phyloP scores from a whole-genome alignment of 2,797 vertebrate species.

The Apodemus agrarius region DNA sequence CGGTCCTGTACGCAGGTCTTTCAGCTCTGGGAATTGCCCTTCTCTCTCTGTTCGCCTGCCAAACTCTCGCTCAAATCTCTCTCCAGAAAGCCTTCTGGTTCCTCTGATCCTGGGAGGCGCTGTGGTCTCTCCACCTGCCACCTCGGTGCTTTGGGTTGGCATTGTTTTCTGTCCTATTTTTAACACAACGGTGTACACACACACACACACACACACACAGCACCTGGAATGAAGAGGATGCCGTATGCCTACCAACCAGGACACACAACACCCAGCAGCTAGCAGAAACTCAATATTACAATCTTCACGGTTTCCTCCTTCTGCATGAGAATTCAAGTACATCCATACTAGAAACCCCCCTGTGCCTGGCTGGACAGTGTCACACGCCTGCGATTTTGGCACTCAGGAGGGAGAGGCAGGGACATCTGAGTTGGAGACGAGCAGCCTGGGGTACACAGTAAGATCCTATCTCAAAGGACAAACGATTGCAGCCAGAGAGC shows the following conservation, averaged over 20 bases:
- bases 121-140: background rate
- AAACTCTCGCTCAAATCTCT: background rate
- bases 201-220: too few relatives aligned
- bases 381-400: background rate
- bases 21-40: slow-evolving; percentile 4
- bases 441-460: background rate
- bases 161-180: background rate
- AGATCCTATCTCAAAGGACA: background rate
- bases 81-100: background rate
- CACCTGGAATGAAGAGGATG: background rate
- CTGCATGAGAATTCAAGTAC: background rate
- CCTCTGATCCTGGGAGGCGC: background rate
- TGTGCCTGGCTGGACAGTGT: background rate
- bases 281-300: background rate
- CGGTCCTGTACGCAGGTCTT: background rate
- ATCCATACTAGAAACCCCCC: background rate
- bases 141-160: background rate
- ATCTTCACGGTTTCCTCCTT: background rate
- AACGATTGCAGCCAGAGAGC: too few relatives aligned
- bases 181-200: background rate
- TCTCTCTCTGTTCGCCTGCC: background rate
- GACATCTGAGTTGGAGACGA: background rate
- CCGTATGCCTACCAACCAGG: background rate
- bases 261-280: background rate
- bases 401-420: background rate